Evolutionary conservation across 2,797 vertebrate genomes (phyloP).

Genomic region (Lithobates pipiens): DNA sequence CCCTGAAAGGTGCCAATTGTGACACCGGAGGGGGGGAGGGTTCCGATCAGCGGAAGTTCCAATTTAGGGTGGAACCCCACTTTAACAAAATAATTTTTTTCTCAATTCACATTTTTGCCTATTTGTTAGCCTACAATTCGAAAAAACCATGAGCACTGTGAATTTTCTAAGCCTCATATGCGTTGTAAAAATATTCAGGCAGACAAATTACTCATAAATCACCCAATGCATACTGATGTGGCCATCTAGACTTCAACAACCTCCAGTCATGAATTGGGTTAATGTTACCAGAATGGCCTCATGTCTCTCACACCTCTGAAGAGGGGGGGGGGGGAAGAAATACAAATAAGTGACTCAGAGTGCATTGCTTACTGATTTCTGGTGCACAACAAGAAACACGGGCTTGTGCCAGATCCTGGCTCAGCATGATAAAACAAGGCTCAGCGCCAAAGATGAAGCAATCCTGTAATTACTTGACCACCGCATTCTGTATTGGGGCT

Average conservation of each 20-base stretch:
- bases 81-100: no score
- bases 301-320: background rate
- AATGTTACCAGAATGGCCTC: background rate
- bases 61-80: no score
- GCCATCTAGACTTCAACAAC: background rate
- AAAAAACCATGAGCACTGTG: no score
- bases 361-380: constrained; percentile 46
- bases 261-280: background rate
- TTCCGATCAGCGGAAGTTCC: no score
- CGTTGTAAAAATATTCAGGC: no score
- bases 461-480: constrained; percentile 71
- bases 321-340: background rate
- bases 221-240: no score
- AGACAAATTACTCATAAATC: no score
- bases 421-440: constrained; percentile 69
- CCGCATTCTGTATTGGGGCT: constrained; percentile 62
- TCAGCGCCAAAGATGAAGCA: constrained; percentile 74
- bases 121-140: no score
- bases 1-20: no score
- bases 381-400: constrained; percentile 62
- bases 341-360: constrained; percentile 5
- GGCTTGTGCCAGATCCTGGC: constrained; percentile 68
- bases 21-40: no score
- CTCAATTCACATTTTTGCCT: no score
- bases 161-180: no score